Percentiles rank a stretch among this genome's conserved stretches.
phyloP scores from a whole-genome alignment of 2,797 vertebrate species.

The Mus minutoides region DNA sequence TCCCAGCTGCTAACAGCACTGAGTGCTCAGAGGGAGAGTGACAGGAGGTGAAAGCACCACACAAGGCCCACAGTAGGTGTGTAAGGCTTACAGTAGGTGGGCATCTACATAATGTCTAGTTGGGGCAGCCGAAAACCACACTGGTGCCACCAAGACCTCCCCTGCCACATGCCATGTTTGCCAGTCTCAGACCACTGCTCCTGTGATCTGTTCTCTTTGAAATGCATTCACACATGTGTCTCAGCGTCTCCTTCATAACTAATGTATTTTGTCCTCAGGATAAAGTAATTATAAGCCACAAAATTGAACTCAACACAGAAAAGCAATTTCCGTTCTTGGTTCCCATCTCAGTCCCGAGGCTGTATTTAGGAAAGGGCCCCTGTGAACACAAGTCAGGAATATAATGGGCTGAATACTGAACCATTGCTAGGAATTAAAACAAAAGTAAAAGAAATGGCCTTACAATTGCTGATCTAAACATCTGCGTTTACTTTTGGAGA shows the following conservation, averaged over 20 bases:
- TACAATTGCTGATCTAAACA: neutral
- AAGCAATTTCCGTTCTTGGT: neutral
- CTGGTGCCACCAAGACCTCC: neutral
- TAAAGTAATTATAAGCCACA: constrained; percentile 8
- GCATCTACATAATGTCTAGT: neutral
- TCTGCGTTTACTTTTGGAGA: neutral
- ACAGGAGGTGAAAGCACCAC: neutral
- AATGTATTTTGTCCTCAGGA: neutral
- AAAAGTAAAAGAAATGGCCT: neutral
- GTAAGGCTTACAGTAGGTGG: no score
- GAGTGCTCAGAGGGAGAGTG: neutral
- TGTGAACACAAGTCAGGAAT: neutral
- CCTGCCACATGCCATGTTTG: neutral
- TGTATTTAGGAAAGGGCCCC: neutral
- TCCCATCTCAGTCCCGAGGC: neutral
- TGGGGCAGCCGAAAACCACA: neutral
- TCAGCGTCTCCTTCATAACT: neutral
- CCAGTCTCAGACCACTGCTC: neutral
- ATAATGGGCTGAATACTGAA: neutral
- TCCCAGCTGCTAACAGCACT: no score
- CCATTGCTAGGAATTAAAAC: neutral
- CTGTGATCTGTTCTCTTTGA: neutral
- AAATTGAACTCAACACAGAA: neutral
- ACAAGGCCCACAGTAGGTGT: no score
- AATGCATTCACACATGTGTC: neutral